Percentiles rank a stretch among this genome's conserved stretches.
Evolutionary conservation across 2,113 vertebrate genomes (phyloP).

Genomic region (Chinchilla lanigera): DNA sequence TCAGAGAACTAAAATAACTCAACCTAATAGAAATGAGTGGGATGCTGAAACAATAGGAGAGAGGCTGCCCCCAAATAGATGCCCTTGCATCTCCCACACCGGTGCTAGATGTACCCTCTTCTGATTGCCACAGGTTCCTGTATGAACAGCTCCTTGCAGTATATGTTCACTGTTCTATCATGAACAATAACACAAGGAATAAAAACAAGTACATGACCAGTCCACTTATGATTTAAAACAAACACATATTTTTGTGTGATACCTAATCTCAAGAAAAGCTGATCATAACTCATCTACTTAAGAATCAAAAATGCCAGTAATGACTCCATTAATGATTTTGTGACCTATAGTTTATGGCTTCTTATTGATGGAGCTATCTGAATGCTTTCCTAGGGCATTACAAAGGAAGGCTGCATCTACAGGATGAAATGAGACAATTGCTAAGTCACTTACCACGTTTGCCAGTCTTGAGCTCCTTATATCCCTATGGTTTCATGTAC

Average conservation of each 20-base stretch:
- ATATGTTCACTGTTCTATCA: background rate
- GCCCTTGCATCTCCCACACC: background rate
- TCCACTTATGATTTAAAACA: background rate
- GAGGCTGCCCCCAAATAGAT: background rate
- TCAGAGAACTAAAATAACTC: background rate
- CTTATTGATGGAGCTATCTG: background rate
- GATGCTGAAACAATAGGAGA: background rate
- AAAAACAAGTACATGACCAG: background rate
- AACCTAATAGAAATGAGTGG: background rate
- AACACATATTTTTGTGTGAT: background rate
- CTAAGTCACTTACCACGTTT: background rate
- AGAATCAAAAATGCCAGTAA: background rate
- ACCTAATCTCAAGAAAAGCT: background rate
- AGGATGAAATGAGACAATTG: slow-evolving; percentile 2
- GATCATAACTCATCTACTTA: background rate
- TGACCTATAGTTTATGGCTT: background rate
- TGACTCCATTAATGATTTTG: background rate
- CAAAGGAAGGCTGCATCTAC: background rate
- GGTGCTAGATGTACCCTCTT: background rate
- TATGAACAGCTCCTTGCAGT: background rate
- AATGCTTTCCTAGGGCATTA: background rate
- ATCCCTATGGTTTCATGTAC: background rate
- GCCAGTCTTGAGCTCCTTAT: background rate
- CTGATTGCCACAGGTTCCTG: background rate
- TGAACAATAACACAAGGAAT: background rate